These are phyloP conservation scores for Corythaixoides concolor DNA, from an alignment of 2,113 vertebrate genomes.

Conservation along the genomic window DNA sequence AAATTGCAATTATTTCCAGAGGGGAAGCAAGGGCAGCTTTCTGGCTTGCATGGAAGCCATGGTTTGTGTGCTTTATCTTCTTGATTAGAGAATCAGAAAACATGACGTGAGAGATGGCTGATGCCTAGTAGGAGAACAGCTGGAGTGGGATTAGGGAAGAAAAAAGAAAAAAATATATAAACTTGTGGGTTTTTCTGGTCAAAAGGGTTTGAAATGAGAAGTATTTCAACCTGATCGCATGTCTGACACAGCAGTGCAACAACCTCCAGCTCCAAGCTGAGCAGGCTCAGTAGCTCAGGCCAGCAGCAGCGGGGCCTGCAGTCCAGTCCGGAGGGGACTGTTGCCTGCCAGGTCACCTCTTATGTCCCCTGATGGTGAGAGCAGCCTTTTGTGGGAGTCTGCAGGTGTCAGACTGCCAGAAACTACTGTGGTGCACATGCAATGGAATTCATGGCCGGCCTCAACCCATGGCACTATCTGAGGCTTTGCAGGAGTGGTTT, in stretches of 20 bases:
- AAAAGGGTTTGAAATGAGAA: neutral
- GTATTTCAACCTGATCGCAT: neutral
- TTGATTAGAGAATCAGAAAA: neutral
- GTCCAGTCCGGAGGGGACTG: fast-evolving
- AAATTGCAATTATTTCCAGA: neutral
- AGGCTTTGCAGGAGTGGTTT: neutral
- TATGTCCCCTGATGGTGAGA: neutral
- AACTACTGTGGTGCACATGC: neutral
- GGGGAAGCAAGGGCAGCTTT: neutral
- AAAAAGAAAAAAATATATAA: neutral
- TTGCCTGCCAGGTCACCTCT: neutral
- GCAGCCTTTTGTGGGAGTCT: neutral
- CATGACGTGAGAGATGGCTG: neutral
- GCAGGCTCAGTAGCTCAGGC: neutral
- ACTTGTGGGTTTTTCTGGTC: neutral
- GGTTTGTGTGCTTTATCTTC: neutral
- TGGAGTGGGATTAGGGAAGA: neutral
- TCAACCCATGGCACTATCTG: neutral
- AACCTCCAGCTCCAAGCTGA: neutral
- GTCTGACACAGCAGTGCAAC: fast-evolving
- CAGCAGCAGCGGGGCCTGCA: fast-evolving
- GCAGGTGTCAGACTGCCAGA: neutral
- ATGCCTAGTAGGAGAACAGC: neutral
- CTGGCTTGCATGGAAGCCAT: neutral
- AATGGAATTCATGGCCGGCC: neutral